Percentiles rank a stretch among this genome's conserved stretches.
Evolutionary conservation across 2,797 vertebrate species (phyloP).

Genomic region (Typhlichthys eigenmanni): DNA sequence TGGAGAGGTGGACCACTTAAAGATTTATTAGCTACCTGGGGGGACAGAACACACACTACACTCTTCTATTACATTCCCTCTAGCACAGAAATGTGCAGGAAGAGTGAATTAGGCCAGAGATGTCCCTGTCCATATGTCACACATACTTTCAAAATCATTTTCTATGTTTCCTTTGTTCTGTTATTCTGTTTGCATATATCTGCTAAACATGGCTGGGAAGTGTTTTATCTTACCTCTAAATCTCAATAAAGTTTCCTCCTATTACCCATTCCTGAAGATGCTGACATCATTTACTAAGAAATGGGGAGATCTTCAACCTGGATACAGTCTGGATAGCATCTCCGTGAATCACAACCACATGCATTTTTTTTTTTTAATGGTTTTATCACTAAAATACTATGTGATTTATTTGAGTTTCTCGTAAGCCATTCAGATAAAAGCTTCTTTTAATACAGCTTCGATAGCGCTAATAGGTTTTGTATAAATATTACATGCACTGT

Average conservation of each 20-base stretch:
- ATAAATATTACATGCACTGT: conserved; percentile 3
- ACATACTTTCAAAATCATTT: background rate
- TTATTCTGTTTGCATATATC: background rate
- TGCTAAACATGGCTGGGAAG: background rate
- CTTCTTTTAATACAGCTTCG: background rate
- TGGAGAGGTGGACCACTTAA: conserved; percentile 41
- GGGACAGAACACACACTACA: conserved; percentile 32
- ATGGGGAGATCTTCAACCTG: no score
- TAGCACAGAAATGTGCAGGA: conserved; percentile 39
- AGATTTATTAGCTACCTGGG: conserved; percentile 53
- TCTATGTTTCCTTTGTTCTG: no score
- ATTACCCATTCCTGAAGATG: background rate
- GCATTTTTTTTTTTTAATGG: no score
- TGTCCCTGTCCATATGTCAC: conserved; percentile 35
- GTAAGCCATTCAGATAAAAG: no score
- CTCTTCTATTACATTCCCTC: conserved; percentile 37
- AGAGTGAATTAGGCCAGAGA: conserved; percentile 41
- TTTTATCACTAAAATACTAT: no score
- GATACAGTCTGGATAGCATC: no score
- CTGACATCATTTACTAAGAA: background rate
- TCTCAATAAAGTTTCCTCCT: no score
- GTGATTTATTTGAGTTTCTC: no score
- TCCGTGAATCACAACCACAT: no score
- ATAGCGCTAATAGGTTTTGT: conserved; percentile 11
- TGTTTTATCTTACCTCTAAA: no score